Conservation (phyloP, 2,888 invertebrate species). For the Strigamia transsilvanica region DNA sequence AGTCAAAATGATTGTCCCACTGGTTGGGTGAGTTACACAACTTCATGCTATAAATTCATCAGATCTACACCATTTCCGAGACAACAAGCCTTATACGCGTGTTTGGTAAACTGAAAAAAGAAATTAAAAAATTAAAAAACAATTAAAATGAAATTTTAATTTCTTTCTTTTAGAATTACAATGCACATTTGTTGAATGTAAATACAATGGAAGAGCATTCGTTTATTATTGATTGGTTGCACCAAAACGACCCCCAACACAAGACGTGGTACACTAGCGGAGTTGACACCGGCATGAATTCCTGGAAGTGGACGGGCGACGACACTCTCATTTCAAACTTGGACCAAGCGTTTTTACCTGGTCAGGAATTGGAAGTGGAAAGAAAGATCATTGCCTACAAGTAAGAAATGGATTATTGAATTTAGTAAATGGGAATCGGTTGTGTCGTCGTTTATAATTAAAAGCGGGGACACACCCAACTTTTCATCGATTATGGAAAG, state of each 20-base stretch:
- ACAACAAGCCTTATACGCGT: constrained; percentile 83
- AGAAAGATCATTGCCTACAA: constrained; percentile 82
- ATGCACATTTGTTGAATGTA: constrained; percentile 81
- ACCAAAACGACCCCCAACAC: constrained; percentile 83
- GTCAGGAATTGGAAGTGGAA: constrained; percentile 64
- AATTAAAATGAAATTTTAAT: neutral
- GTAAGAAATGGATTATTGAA: constrained; percentile 67
- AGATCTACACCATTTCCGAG: constrained; percentile 83
- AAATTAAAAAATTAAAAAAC: neutral
- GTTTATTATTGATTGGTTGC: constrained; percentile 83
- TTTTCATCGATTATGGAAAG: constrained; percentile 1
- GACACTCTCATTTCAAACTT: constrained; percentile 79
- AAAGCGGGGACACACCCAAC: neutral
- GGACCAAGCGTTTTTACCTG: constrained; percentile 82
- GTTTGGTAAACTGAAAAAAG: constrained; percentile 68
- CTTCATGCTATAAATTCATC: constrained; percentile 88
- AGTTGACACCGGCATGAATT: constrained; percentile 59
- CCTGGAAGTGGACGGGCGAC: constrained; percentile 72
- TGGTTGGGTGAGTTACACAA: constrained; percentile 83
- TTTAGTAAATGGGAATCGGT: neutral
- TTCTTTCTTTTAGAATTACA: constrained; percentile 68
- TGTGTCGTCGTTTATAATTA: neutral
- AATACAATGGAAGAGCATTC: constrained; percentile 86
- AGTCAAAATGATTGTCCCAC: constrained; percentile 73
- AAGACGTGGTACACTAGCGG: constrained; percentile 87